Base-by-base conservation (phyloP, 2,888 invertebrate genomes). In the Amphimallon solstitiale region DNA sequence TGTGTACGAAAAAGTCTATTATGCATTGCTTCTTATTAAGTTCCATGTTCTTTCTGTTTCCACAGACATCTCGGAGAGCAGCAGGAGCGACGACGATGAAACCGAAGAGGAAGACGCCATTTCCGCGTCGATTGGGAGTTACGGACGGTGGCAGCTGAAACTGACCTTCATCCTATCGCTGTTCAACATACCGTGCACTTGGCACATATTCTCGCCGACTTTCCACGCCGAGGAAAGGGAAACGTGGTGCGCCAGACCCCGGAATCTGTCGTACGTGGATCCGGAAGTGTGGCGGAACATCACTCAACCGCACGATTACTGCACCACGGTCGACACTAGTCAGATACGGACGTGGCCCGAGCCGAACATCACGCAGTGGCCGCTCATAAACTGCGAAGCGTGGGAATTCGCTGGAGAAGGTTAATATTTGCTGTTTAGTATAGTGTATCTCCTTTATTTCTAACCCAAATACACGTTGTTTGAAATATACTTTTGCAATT, bases 161-260 rank as follows among this genome's bases (percentile, higher is more conserved):
- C 87, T 90, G 83, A 92, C 92, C 2, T 89, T 92, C 76, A 83
- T 92, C 46, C 82, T 92, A 69, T 90, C 92, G 1, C 83, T 92
- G 48, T 89, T 92, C 83, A 92, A 92, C 76, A 87, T 92, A 74
- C 92, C 92, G 1, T 92, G 92, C 81, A 92, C 92, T 43, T 92
- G 91, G 84, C 92, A 92, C 81, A 92, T 92, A 76, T 90, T 90
- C 80, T 86, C 90, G 59, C 89, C 91, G 38, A 90, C 91, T 0
- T 92, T 92, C 81, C 90, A 89, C 85, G 89, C 89, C 54, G 87
- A 87, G 73, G 85, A 86, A 68, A 85, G 87, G 69, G 86, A 88
- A 46, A 89, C 87, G 75, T 92, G 92, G 92, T 93, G 92, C 77
- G 85, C 86, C 63, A 81, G 86, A 62, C 90, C 92, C 0, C 81